Evolutionary conservation across 2,113 vertebrate species (phyloP).

Genomic region (Cathartes aura): DNA sequence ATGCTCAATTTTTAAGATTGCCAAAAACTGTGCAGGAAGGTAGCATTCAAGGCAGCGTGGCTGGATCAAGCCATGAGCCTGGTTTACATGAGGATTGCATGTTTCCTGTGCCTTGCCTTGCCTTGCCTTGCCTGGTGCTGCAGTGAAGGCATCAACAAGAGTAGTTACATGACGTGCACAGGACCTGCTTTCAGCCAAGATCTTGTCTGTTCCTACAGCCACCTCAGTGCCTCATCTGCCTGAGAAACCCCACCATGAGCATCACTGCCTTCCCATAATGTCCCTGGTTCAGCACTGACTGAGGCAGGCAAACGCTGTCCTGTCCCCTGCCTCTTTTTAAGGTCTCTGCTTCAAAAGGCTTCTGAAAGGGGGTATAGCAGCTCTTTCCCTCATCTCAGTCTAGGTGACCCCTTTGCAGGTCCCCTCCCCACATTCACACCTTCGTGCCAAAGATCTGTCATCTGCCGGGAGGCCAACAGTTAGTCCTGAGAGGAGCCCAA

Average conservation of each 20-base stretch:
- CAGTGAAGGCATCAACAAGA: background rate
- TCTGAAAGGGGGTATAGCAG: background rate
- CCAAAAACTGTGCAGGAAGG: background rate
- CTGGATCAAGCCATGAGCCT: background rate
- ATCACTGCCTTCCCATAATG: background rate
- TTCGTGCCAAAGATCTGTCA: background rate
- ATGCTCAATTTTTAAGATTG: background rate
- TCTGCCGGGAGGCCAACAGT: background rate
- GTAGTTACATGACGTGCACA: too few relatives aligned
- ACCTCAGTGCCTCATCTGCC: background rate
- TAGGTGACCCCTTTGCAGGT: background rate
- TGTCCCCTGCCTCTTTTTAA: background rate
- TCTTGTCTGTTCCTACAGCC: background rate
- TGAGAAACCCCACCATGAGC: background rate
- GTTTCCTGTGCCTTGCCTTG: background rate
- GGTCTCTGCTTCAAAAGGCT: background rate
- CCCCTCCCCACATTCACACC: background rate
- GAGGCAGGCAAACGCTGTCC: too few relatives aligned
- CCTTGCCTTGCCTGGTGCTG: background rate
- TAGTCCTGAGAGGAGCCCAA: background rate
- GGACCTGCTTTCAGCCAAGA: background rate
- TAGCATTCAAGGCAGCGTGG: background rate
- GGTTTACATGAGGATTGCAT: background rate
- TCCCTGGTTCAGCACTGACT: fast-evolving
- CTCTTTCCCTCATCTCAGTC: background rate